Conservation (phyloP, 2,113 vertebrate genomes). For the Rhizomys pruinosus region DNA sequence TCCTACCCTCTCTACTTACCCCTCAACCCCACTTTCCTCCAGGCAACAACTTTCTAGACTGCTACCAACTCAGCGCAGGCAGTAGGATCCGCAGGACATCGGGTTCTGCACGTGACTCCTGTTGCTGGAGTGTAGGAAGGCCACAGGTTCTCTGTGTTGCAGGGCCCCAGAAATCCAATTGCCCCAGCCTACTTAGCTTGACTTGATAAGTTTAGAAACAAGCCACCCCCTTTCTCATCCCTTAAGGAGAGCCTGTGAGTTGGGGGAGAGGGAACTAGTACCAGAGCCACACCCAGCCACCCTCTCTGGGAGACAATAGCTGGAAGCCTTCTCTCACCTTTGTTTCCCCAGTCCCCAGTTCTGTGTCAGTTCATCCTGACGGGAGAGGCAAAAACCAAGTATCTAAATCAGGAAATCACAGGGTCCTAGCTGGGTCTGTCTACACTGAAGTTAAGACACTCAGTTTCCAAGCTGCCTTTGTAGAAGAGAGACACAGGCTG, state of each 20-base stretch:
- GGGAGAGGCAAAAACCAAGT: conserved; percentile 51
- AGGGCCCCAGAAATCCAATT: not conserved
- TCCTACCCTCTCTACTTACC: not conserved
- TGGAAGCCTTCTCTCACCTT: conserved; percentile 71
- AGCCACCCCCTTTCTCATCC: not conserved
- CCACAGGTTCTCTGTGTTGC: not conserved
- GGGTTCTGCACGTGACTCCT: not conserved
- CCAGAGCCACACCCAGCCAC: not conserved
- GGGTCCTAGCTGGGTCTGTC: not conserved
- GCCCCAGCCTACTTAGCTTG: not conserved
- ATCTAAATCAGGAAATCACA: conserved; percentile 38
- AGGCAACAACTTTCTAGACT: not conserved
- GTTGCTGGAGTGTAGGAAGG: not conserved
- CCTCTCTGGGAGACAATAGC: conserved; percentile 51
- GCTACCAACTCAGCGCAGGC: not conserved
- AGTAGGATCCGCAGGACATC: not conserved
- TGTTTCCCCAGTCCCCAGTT: conserved; percentile 51
- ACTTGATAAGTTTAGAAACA: not conserved
- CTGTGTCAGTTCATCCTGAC: conserved; percentile 57
- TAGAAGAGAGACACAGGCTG: not conserved
- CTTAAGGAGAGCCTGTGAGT: conserved; percentile 23
- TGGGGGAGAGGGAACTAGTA: not conserved
- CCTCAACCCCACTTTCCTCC: too few species aligned
- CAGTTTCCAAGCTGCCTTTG: conserved; percentile 53
- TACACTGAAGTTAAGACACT: conserved; percentile 30